Base-by-base conservation (phyloP, 2,113 vertebrate genomes). In the Thunnus thynnus region DNA sequence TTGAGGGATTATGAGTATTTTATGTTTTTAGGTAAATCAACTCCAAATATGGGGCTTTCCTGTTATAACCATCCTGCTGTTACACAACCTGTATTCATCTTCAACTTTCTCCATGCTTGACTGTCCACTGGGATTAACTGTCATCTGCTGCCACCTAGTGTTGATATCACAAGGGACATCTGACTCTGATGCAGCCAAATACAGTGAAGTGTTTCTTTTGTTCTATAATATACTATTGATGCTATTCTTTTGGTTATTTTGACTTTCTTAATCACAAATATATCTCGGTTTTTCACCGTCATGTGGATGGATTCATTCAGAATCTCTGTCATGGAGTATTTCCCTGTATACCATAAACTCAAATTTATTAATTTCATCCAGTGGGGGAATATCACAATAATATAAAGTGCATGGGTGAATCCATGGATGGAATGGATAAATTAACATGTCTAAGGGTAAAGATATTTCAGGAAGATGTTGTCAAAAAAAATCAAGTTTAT, bases 131-230 rank as follows among this genome's bases (percentile, higher is more conserved):
- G 13, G 20, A 47, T 76, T 22, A 2, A 14, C 48, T 66, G 56
- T 44, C n/a, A 8, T 75, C 57, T 86, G 76, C 76, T 85, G 72
- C 88, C 88, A 73, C 62, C 89, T 58, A 58, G 76, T 85, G 89
- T 7, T 62, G n/a, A 63, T 69, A 87, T 13, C 11, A 30, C 8
- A 9, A 41, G 36, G 8, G 36, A 41, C 6, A 41, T 41, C 36
- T 41, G 7, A 41, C 6, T 41, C 36, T 41, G 1, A 41, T 41
- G 36, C 36, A 9, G 7, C 36, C 36, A 41, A 6, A 41, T 41
- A 7, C 36, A 41, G 7, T 41, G 27, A 30, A 3, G 27, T 41
- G 36, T 41, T 41, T 41, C 36, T 41, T 41, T 41, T 41, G 36
- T 41, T 8, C 36, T 30, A 18, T 41, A 6, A 9, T 13, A 55